Percentiles rank a stretch among this genome's conserved stretches.
Conservation (phyloP, 2,113 vertebrate species). For the Ifrita kowaldi region DNA sequence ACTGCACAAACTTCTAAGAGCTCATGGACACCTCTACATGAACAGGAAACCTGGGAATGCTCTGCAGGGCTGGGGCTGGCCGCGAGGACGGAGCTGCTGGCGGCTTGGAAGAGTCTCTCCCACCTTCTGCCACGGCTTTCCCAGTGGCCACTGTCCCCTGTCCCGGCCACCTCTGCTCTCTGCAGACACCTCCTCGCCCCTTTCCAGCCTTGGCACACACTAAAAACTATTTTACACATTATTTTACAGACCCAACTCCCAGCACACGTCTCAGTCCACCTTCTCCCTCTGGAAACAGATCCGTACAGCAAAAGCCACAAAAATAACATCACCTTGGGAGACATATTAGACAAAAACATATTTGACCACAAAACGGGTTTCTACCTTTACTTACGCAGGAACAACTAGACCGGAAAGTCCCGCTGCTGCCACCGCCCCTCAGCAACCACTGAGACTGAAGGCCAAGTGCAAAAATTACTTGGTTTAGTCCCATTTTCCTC, state of each 20-base stretch:
- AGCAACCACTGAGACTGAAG: conserved; percentile 15
- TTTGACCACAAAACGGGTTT: conserved; percentile 58
- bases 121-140: background rate
- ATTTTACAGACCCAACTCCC: conserved; percentile 14
- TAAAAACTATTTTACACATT: conserved; percentile 35
- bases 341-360: conserved; percentile 67
- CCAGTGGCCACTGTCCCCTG: background rate
- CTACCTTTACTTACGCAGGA: conserved; percentile 52
- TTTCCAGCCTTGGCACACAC: background rate
- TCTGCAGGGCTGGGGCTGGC: background rate
- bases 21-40: background rate
- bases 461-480: conserved; percentile 36
- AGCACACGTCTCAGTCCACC: background rate
- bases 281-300: conserved; percentile 17
- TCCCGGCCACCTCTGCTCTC: background rate
- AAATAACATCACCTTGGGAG: conserved; percentile 64
- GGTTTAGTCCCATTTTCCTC: conserved; percentile 6
- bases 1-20: background rate
- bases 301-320: conserved; percentile 64
- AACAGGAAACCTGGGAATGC: background rate
- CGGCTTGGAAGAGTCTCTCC: background rate
- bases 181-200: background rate
- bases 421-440: background rate
- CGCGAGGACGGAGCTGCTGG: background rate
- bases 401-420: background rate